Evolutionary conservation across 2,113 vertebrate genomes (phyloP), one percentile per base, ranked within the genome.

Genomic region (Anarhynchus alexandrinus): DNA sequence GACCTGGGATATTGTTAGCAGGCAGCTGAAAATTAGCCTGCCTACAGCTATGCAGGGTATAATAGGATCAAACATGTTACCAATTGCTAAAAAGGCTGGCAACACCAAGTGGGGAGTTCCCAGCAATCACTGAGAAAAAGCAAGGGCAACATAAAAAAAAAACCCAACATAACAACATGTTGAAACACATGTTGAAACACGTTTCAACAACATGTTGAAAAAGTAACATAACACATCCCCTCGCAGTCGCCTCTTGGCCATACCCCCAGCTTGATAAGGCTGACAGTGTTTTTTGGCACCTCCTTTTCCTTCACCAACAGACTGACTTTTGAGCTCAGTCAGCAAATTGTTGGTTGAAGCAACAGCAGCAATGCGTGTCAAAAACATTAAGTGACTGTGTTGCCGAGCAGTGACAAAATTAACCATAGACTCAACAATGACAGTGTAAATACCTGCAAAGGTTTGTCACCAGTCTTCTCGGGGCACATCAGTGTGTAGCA

Each of bases 401-500:
- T 57, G 25, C 21, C 34, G 61, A 58, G 9, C 30, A 66, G 16
- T 13, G 52, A 38, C 30, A 49, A 57, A 72, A 58, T 34, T n/a
- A 80, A 45, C 7, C 7, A 30, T 32, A 32, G 12, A 64, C 20
- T 26, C 21, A 7, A 29, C 18, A 66, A 7, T 22, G 26, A 34
- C 27, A 5, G 11, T 3, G 36, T 6, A 38, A 81, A 30, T 43
- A n/a, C 5, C 64, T 7, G 3, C 34, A 62, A 52, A 74, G 15
- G 0, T 36, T 61, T 74, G 27, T 70, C 65, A 74, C 16, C 23
- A 8, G 0, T 10, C 21, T 58, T 40, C 58, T 29, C 0, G 0
- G 6, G 17, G n/a, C 40, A 49, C 18, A 26, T 20, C 0, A 0
- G 1, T 11, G 32, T 36, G 42, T 5, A 22, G n/a, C 1, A 5